Evolutionary conservation across 2,888 invertebrate species (phyloP), one percentile per base, ranked within the genome.

Genomic region (Pycnomerus fuliginosus): DNA sequence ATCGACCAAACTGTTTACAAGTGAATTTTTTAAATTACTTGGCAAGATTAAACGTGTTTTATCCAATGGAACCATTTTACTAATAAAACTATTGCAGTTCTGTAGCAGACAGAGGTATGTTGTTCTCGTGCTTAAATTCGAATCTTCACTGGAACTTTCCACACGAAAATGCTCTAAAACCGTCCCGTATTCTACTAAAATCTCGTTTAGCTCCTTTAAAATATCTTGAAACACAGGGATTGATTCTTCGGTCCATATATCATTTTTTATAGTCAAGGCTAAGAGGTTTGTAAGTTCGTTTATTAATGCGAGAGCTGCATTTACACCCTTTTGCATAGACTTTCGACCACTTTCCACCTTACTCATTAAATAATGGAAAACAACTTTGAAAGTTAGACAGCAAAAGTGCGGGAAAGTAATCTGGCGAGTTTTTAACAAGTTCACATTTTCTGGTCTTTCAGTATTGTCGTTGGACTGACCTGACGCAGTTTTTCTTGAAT

Each of bases 121-220:
- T 15, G 71, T 66, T 44, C 77, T 67, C 29, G 51, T 58, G 22
- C 50, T 57, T 20, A 56, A 44, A 45, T 69, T 64, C 8, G 43
- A 53, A 45, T 70, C 67, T 11, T 58, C 61, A 14, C 63, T 59
- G 14, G 59, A 44, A 1, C 64, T 62, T 52, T 69, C 66, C 16
- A 71, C 41, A 48, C 71, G 75, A 56, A 76, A 79, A 63, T 78
- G 77, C 45, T 71, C 72, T 23, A 82, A 56, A 24, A 78, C 65
- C 44, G 81, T 82, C 8, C 82, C 83, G 46, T 81, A 63, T 50
- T 78, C 67, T n/a, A 77, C 70, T 66, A 84, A 75, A 4, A 74
- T 67, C 67, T 77, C 76, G 51, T 76, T 77, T 28, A 78, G 73
- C 55, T 77, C 76, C 46, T 76, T 77, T 10, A 77, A 69, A 41